phyloP scores from a whole-genome alignment of 2,113 vertebrate genomes.

The Nycticebus coucang region DNA sequence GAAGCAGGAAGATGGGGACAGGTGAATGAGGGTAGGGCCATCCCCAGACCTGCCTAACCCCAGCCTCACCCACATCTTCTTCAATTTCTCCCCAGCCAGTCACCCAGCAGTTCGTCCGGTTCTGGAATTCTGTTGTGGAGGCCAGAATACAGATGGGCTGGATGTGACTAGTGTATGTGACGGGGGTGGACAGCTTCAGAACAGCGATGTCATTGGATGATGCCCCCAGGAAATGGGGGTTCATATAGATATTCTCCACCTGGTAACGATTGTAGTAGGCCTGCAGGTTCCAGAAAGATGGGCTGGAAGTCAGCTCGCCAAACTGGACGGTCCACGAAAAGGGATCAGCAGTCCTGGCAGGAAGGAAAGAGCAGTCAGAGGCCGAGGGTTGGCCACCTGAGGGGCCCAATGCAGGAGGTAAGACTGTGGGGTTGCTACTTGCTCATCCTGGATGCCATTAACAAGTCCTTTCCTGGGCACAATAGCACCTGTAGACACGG shows the following conservation, averaged over 20 bases:
- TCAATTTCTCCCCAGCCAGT: conserved; percentile 61
- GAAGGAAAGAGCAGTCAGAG: neutral
- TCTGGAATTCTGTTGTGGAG: neutral
- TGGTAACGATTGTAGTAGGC: conserved; percentile 62
- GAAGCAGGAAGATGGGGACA: too few species aligned
- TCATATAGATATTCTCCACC: conserved; percentile 10
- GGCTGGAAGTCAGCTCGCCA: neutral
- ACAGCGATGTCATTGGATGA: conserved; percentile 56
- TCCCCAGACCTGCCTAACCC: neutral
- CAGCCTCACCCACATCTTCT: conserved; percentile 37
- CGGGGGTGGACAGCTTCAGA: neutral
- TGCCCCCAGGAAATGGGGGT: neutral
- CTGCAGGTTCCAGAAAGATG: conserved; percentile 39
- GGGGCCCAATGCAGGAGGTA: neutral
- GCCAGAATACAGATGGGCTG: conserved; percentile 67
- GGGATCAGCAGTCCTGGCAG: neutral
- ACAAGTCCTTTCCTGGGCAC: neutral
- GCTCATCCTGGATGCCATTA: neutral
- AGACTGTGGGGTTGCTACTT: neutral
- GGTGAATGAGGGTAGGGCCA: too few species aligned
- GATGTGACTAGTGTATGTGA: conserved; percentile 47
- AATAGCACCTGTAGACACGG: neutral
- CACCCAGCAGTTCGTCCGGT: conserved; percentile 75
- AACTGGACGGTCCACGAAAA: conserved; percentile 33
- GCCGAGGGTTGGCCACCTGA: neutral